phyloP scores from a whole-genome alignment of 2,797 vertebrate species.

The Hephaestus fuliginosus region DNA sequence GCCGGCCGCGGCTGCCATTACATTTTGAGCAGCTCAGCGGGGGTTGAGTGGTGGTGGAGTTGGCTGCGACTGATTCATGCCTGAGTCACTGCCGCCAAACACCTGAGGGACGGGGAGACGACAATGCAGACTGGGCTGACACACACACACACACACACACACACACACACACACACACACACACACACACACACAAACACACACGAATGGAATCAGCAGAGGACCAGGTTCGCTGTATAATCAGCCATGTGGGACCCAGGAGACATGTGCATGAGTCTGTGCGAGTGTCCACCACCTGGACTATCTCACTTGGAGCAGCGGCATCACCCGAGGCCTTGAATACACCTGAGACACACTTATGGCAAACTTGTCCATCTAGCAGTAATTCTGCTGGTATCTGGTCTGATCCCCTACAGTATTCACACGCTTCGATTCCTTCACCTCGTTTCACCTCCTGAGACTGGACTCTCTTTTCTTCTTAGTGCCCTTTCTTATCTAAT shows the following conservation, averaged over 20 bases:
- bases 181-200: constrained; percentile 22
- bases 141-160: constrained; percentile 17
- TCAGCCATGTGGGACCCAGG: constrained; percentile 53
- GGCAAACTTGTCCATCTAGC: constrained; percentile 30
- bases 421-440: constrained; percentile 54
- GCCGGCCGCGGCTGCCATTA: constrained; percentile 12
- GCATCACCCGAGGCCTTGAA: constrained; percentile 63
- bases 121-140: constrained; percentile 39
- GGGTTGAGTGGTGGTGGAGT: constrained; percentile 62
- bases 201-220: constrained; percentile 41
- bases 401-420: constrained; percentile 44
- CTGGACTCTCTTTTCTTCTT: constrained; percentile 44
- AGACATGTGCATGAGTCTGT: constrained; percentile 51
- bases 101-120: constrained; percentile 63
- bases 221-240: constrained; percentile 52
- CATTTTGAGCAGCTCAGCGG: constrained; percentile 53
- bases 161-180: constrained; percentile 16
- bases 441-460: constrained; percentile 54
- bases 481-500: constrained; percentile 53
- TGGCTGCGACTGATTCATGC: constrained; percentile 63
- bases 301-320: constrained; percentile 59
- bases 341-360: constrained; percentile 48
- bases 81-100: constrained; percentile 68
- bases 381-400: constrained; percentile 58
- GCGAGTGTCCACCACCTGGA: constrained; percentile 55